Conservation (phyloP, 1,140 invertebrate genomes). For the Helicoverpa zea region DNA sequence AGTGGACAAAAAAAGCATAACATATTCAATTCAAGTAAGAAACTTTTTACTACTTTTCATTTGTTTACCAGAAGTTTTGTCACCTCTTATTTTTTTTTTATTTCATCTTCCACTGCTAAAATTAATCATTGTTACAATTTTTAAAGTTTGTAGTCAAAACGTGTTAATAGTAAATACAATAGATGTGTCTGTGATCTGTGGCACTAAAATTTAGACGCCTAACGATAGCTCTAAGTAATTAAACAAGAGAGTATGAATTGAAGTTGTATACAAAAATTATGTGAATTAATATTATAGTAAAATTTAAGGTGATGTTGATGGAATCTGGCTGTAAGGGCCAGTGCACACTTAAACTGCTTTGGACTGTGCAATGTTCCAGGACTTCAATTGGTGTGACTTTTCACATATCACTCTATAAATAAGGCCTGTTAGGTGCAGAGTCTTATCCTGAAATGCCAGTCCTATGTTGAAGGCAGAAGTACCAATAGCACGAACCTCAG, state of each 20-base stretch:
- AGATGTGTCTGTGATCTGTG: slow-evolving; percentile 38
- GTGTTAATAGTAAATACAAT: slow-evolving; percentile 1
- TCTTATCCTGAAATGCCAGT: too few species aligned
- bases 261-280: slow-evolving; percentile 38
- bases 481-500: too few species aligned
- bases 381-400: too few species aligned
- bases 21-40: not conserved
- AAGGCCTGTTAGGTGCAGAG: too few species aligned
- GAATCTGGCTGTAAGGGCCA: not conserved
- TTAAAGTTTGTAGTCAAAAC: slow-evolving; percentile 26
- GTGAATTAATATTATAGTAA: slow-evolving; percentile 16
- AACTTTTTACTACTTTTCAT: not conserved
- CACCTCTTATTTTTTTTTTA: not conserved
- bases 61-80: not conserved
- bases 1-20: too few species aligned
- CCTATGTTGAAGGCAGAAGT: too few species aligned
- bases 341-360: not conserved
- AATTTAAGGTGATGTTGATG: not conserved
- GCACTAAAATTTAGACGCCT: slow-evolving; percentile 39
- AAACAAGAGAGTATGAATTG: slow-evolving; percentile 25
- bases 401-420: too few species aligned
- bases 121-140: not conserved
- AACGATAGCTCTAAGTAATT: slow-evolving; percentile 14
- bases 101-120: not conserved
- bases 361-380: too few species aligned